phyloP scores from a whole-genome alignment of 2,113 vertebrate species.

The Neotoma lepida region DNA sequence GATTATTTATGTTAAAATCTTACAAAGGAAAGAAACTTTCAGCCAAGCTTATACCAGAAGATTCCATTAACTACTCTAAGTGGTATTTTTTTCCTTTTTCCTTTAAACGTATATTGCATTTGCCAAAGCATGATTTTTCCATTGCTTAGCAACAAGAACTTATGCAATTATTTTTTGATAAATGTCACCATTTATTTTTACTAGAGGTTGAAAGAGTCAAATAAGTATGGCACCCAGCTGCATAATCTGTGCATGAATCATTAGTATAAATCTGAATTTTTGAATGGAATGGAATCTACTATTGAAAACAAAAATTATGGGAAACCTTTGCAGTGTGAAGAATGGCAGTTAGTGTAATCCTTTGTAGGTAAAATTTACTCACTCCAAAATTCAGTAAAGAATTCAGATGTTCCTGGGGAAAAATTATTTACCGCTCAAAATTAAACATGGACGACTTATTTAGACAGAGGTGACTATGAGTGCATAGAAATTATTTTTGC shows the following conservation, averaged over 20 bases:
- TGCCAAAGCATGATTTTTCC: conserved; percentile 25
- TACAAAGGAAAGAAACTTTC: not conserved
- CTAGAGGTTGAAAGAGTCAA: conserved; percentile 61
- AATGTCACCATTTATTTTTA: conserved; percentile 77
- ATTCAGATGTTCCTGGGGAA: not conserved
- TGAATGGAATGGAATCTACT: conserved; percentile 56
- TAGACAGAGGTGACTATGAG: not conserved
- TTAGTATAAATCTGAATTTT: conserved; percentile 81
- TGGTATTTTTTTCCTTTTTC: not conserved
- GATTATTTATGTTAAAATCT: conserved; percentile 25
- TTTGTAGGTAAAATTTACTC: not conserved
- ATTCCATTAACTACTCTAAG: conserved; percentile 46
- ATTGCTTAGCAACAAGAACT: conserved; percentile 62
- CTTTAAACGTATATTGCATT: conserved; percentile 51
- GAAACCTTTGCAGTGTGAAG: conserved; percentile 56
- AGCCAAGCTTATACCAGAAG: conserved; percentile 16
- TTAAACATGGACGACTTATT: not conserved
- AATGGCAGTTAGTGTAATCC: not conserved
- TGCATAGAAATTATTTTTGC: not conserved
- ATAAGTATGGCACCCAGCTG: conserved; percentile 57
- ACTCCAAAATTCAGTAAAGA: not conserved
- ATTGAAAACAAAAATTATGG: conserved; percentile 74
- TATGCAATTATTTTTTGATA: conserved; percentile 70
- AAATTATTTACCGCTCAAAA: not conserved
- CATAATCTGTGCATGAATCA: conserved; percentile 71